Evolutionary conservation across 2,888 invertebrate genomes (phyloP), one percentile per base, ranked within the genome.

Genomic region (Coronaproctus castanopsis): DNA sequence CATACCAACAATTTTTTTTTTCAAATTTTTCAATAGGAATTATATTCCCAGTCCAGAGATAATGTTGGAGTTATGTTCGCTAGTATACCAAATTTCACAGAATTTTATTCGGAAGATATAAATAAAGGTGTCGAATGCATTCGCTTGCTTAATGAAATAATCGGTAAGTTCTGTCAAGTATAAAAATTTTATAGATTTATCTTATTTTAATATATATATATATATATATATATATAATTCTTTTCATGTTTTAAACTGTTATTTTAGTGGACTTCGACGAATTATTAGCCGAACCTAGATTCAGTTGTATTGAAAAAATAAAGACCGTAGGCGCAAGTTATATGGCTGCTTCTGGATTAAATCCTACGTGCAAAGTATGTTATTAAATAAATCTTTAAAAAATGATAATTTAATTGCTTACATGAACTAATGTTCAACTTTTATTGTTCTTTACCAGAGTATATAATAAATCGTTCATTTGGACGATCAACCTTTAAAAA

Each of bases 121-220:
- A 93, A 96, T 76, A 93, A 95, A 71, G 97, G 96, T 20, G 88
- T 96, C 69, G 97, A 97, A 71, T 97, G 97, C 75, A 91, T 98
- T 70, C 78, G 97, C 60, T 80, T 97, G 65, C 79, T 98, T 61
- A 98, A 98, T 75, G 97, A 98, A 76, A 97, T 97, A 68, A 96
- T 97, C 69, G 93, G 93, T 83, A 80, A 80, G 68, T 74, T 73
- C 67, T 52, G 14, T n/a, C 8, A 54, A 14, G 21, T 52, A 5
- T 18, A 48, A 14, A 48, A 48, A 14, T 48, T 14, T 48, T 48
- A 48, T 48, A 14, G 18, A 14, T n/a, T 52, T n/a, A 52, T 52
- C 20, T 52, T 52, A 52, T 52, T 54, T 54, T 54, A 21, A 8
- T 22, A 10, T 52, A 10, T 5, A 22, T 54, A 54, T 54, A 21